Base-by-base conservation (phyloP, 2,113 vertebrate genomes). In the Erythrocebus patas region DNA sequence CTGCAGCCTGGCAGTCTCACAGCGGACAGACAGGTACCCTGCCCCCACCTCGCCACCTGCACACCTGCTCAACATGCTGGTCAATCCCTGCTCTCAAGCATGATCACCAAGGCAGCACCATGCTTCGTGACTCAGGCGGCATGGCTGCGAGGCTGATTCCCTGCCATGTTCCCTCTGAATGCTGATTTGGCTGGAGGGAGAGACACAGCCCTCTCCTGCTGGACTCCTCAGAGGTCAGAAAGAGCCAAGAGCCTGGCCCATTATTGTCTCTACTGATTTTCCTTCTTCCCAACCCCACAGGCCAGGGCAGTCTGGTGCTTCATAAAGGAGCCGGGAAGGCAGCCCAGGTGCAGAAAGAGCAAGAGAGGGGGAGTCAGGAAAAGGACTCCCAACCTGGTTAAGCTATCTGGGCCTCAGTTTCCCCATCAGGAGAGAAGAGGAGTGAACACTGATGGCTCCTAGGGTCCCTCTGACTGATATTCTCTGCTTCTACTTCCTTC, bases 11-110 rank as follows among this genome's bases (percentile, higher is more conserved):
- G 4, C 10, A 45, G 8, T 75, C 52, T 48, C 40, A 59, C 18
- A 20, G 45, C 7, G 0, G 25, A 32, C 80, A 84, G 35, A 52
- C 1, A 11, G 22, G 1, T 14, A 22, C 16, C 25, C 32, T 43
- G 30, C 20, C 4, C n/a, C 6, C 6, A 1, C 40, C 14, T n/a
- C 1, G 0, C 20, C 0, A 11, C 43, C 66, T 13, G 27, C 14
- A 32, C 57, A 12, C 27, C 8, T 8, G n/a, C 22, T 89, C 35
- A 81, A 43, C 45, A 45, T 83, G 48, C 80, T 40, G n/a, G 14
- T 75, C 86, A 84, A 3, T 17, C 61, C 27, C 6, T 5, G 0
- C 11, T 11, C 17, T 79, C 45, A 20, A 6, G 76, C 16, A 32
- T 40, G 52, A 25, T 55, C 84, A 35, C 45, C 55, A 22, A 38